These are phyloP conservation scores for Dromas ardeola DNA, from an alignment of 2,113 vertebrate genomes.

Conservation along the genomic window DNA sequence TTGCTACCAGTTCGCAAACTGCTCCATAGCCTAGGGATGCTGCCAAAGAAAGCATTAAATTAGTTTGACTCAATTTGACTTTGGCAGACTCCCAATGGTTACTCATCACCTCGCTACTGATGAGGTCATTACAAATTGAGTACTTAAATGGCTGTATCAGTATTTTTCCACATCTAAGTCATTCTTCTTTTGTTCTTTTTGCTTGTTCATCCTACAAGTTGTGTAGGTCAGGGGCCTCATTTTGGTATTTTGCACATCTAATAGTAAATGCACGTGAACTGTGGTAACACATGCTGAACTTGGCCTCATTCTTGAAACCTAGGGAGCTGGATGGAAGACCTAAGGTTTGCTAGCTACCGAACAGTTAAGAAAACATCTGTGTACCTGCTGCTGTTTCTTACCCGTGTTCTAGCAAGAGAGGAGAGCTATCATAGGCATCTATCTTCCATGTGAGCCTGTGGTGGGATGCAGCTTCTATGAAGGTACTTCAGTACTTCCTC, in stretches of 20 bases:
- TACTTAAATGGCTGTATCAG: neutral
- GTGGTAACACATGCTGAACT: neutral
- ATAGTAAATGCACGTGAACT: neutral
- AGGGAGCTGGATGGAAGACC: neutral
- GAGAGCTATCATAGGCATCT: neutral
- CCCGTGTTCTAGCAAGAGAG: neutral
- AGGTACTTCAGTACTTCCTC: neutral
- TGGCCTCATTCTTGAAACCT: neutral
- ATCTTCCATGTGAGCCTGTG: neutral
- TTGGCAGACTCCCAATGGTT: neutral
- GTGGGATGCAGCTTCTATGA: neutral
- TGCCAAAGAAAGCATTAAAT: neutral
- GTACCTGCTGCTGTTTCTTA: neutral
- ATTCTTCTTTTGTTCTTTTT: neutral
- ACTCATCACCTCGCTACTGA: neutral
- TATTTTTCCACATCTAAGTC: neutral
- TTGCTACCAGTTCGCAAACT: neutral
- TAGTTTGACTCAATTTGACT: neutral
- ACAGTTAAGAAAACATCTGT: neutral
- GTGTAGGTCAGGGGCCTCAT: neutral
- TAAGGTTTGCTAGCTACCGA: neutral
- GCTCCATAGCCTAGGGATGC: neutral
- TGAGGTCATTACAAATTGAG: neutral
- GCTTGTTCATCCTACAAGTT: neutral
- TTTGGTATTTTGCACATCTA: neutral